A percentile compares a stretch with the other conserved stretches of the same genome.
Evolutionary conservation across 2,797 vertebrate species (phyloP).

Genomic region (Nannoperca obscura): DNA sequence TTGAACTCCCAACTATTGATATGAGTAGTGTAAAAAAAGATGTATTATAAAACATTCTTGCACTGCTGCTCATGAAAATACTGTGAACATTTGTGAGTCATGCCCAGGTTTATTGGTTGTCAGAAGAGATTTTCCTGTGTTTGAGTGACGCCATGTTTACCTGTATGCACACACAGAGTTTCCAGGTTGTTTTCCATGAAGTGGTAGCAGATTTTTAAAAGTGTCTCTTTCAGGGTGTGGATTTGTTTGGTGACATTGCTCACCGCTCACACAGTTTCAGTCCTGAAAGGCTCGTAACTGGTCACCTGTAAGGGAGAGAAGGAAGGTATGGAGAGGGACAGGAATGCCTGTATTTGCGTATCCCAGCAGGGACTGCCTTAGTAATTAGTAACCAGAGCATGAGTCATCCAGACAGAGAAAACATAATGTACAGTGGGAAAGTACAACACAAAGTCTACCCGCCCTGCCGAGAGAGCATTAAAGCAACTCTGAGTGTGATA

Average conservation of each 20-base stretch:
- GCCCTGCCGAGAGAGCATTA: slow-evolving; percentile 40
- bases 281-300: slow-evolving; percentile 13
- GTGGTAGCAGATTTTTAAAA: slow-evolving; percentile 3
- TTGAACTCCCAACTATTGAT: too few relatives aligned
- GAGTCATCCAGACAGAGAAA: slow-evolving; percentile 60
- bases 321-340: slow-evolving; percentile 42
- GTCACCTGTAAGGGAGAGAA: slow-evolving; percentile 2
- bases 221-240: slow-evolving; percentile 36
- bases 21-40: too few relatives aligned
- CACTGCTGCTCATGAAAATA: too few relatives aligned
- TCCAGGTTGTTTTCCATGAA: slow-evolving; percentile 24
- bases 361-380: slow-evolving; percentile 50
- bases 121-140: slow-evolving; percentile 31
- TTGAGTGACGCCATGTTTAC: slow-evolving; percentile 42
- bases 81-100: slow-evolving; percentile 3
- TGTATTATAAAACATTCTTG: too few relatives aligned
- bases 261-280: slow-evolving; percentile 43
- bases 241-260: slow-evolving; percentile 51
- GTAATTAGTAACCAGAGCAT: slow-evolving; percentile 69
- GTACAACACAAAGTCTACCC: slow-evolving; percentile 41
- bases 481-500: slow-evolving; percentile 16
- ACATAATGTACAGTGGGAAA: slow-evolving; percentile 53
- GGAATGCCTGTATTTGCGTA: slow-evolving; percentile 60
- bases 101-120: slow-evolving; percentile 14
- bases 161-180: slow-evolving; percentile 6